Base-by-base conservation (phyloP, 2,888 invertebrate species). In the Strigamia transsilvanica region DNA sequence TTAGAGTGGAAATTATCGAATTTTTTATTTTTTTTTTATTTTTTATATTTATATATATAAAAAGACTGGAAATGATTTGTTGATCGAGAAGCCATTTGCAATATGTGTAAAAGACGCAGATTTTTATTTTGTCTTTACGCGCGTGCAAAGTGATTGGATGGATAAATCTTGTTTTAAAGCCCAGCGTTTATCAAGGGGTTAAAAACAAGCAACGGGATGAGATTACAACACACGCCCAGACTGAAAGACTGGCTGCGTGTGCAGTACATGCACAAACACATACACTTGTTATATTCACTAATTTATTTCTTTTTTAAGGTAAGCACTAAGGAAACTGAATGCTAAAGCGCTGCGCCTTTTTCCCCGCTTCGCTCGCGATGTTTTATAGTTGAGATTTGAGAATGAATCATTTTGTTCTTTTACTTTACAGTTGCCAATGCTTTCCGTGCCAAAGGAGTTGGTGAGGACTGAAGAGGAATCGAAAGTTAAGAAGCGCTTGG, bases 161-260 rank as follows among this genome's bases (percentile, higher is more conserved):
- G 12, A 46, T n/a, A n/a, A n/a, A n/a, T 46, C 46, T 7, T 15
- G 46, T 15, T 46, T 34, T 34, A 34, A 34, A 34, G 46, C 12
- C 12, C 46, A 15, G 13, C 46, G 46, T 15, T 46, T 46, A 46
- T 46, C 46, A 15, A 4, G 46, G 15, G 46, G 12, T 46, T 46
- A 46, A 46, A 46, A 46, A 46, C 46, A 46, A 46, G 46, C 46
- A 46, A 46, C 46, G 46, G 46, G 12, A 46, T 46, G 46, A 46
- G 46, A 46, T 46, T 46, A 46, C 46, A 46, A 3, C 5, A 46
- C 6, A 10, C 5, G 13, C 46, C 46, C 10, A 46, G 13, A 46
- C 10, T 34, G 46, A 46, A 46, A 12, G 12, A 46, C 4, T 34
- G 34, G 34, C 3, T 34, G 34, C 7, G 34, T 34, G 34, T 34